These are phyloP conservation scores for Monodelphis domestica DNA, from an alignment of 2,797 vertebrate species.

Conservation along the genomic window DNA sequence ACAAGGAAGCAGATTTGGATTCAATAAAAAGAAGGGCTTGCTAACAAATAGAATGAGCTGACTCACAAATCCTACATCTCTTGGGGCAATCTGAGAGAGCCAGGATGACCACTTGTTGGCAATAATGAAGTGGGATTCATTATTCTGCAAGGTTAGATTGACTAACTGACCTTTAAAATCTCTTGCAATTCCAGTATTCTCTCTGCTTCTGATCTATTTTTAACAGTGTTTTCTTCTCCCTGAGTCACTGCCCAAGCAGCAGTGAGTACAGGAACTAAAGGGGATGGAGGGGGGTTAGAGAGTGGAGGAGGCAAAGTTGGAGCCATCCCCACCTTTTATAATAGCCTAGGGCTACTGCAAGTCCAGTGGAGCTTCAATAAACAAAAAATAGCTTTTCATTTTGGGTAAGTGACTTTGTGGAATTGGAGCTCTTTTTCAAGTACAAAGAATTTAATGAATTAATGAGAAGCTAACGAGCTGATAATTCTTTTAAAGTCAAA, in stretches of 20 bases:
- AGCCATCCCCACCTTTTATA: not conserved
- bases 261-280: not conserved
- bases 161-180: not conserved
- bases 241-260: not conserved
- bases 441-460: conserved; percentile 37
- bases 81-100: not conserved
- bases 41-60: not conserved
- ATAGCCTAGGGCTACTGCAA: not conserved
- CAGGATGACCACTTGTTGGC: not conserved
- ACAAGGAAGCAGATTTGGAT: not conserved
- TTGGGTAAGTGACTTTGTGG: not conserved
- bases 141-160: not conserved
- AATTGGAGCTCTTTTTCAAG: conserved; percentile 19
- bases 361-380: not conserved
- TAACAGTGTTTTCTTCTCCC: not conserved
- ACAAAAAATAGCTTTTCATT: not conserved
- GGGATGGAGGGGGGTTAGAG: not conserved
- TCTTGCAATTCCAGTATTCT: not conserved
- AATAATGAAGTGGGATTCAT: not conserved
- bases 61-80: not conserved
- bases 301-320: not conserved
- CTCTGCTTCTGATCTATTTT: not conserved
- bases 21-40: not conserved
- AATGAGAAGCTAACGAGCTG: conserved; percentile 23
- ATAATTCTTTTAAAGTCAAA: conserved; percentile 32